Percentiles rank a stretch among this genome's conserved stretches.
Conservation (phyloP, 2,797 vertebrate species). For the Darevskia mixta region DNA sequence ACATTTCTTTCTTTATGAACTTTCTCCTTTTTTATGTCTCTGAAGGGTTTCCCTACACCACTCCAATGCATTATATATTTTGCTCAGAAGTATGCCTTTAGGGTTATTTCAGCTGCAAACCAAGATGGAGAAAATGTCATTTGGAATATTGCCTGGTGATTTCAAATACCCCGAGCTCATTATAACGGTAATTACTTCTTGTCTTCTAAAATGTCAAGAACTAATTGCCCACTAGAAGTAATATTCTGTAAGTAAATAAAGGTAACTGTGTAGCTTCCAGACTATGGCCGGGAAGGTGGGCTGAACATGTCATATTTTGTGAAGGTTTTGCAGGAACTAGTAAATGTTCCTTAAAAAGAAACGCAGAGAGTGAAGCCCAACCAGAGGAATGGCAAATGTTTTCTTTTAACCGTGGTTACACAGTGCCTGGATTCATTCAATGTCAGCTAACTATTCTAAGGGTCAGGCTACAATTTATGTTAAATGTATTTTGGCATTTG, state of each 20-base stretch:
- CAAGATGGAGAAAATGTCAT: slow-evolving; percentile 44
- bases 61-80: background rate
- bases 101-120: slow-evolving; percentile 19
- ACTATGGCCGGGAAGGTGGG: slow-evolving; percentile 15
- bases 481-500: background rate
- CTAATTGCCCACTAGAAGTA: slow-evolving; percentile 52
- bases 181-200: slow-evolving; percentile 53
- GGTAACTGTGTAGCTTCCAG: slow-evolving; percentile 68
- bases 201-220: slow-evolving; percentile 49
- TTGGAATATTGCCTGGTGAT: slow-evolving; percentile 68
- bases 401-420: slow-evolving; percentile 1
- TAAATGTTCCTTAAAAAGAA: slow-evolving; percentile 24
- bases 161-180: slow-evolving; percentile 70
- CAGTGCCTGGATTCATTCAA: background rate
- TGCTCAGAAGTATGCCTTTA: background rate
- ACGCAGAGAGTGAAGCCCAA: background rate
- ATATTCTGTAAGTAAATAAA: slow-evolving; percentile 51
- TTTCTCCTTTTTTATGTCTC: background rate
- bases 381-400: background rate
- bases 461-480: background rate
- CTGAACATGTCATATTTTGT: background rate
- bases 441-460: background rate
- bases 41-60: background rate
- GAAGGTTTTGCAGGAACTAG: background rate
- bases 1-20: background rate